A percentile compares a stretch with the other conserved stretches of the same genome.
Evolutionary conservation across 2,113 vertebrate species (phyloP).

Genomic region (Chroicocephalus ridibundus): DNA sequence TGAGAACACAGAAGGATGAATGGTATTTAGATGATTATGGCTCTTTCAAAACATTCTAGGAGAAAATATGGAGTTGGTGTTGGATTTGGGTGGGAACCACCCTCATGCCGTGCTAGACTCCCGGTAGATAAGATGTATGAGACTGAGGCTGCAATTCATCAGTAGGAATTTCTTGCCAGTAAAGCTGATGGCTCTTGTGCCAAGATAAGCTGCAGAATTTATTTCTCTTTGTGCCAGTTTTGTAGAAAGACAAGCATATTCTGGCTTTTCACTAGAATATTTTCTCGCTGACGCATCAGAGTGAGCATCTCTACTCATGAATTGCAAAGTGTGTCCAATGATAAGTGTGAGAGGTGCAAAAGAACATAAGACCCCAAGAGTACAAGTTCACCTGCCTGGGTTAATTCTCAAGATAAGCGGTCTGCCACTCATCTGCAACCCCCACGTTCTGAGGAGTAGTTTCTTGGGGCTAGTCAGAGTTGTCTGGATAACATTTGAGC

Average conservation of each 20-base stretch:
- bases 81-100: not conserved
- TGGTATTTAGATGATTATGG: not conserved
- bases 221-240: slow-evolving; percentile 2
- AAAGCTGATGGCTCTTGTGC: not conserved
- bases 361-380: not conserved
- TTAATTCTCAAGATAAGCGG: not conserved
- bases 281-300: not conserved
- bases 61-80: not conserved
- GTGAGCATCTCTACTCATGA: not conserved
- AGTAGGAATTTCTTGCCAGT: not conserved
- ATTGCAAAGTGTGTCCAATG: not conserved
- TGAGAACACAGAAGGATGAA: not conserved
- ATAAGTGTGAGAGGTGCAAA: not conserved
- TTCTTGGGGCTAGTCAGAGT: not conserved
- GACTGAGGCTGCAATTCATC: not conserved
- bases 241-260: not conserved
- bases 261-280: not conserved
- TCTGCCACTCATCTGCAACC: not conserved
- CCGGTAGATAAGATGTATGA: not conserved
- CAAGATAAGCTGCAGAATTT: not conserved
- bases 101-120: not conserved
- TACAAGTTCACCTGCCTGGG: not conserved
- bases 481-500: not conserved
- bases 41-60: not conserved
- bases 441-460: not conserved